Evolutionary conservation across 2,797 vertebrate species (phyloP), one percentile per base, ranked within the genome.

Genomic region (Parauchenoglanis punctatus): DNA sequence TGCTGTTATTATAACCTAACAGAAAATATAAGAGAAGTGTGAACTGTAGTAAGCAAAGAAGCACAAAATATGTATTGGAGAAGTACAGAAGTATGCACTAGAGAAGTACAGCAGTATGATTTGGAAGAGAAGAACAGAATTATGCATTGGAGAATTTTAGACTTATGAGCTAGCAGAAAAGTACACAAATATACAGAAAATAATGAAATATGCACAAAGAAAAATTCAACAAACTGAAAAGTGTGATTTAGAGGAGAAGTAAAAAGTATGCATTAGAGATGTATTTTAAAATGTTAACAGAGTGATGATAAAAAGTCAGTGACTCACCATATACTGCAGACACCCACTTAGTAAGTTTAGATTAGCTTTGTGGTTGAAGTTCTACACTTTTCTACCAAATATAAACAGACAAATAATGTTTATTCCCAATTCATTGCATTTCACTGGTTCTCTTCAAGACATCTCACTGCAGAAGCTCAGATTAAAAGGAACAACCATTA

Each of bases 291-390:
- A 54, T 56, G 15, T 18, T 56, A 78, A 77, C 17, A 80, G 54
- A 52, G 15, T 31, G n/a, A 54, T 3, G 31, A 40, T 81, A 81
- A 59, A 81, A 25, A 81, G 2, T 61, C 75, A 54, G 7, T 20
- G 7, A 81, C 81, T 68, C 8, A 83, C 81, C 61, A 31, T 49
- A 83, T 83, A 67, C 46, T 83, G 61, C n/a, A 83, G 63, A 54
- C 8, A 3, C 59, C 20, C 15, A 10, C 40, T 49, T 67, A 2
- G n/a, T 83, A 67, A 52, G 44, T 52, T n/a, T 20, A 54, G n/a
- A 35, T 68, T 31, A 31, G 25, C 61, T 52, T 49, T 83, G 25
- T 28, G 23, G 44, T 20, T 65, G 17, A 65, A 2, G 18, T 28
- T 65, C 13, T 49, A 28, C 7, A 25, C 0, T 63, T 18, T 18